Percentiles rank a stretch among this genome's conserved stretches.
These are phyloP conservation scores for Caprella mutica DNA, from an alignment of 2,888 invertebrate species.

Conservation along the genomic window DNA sequence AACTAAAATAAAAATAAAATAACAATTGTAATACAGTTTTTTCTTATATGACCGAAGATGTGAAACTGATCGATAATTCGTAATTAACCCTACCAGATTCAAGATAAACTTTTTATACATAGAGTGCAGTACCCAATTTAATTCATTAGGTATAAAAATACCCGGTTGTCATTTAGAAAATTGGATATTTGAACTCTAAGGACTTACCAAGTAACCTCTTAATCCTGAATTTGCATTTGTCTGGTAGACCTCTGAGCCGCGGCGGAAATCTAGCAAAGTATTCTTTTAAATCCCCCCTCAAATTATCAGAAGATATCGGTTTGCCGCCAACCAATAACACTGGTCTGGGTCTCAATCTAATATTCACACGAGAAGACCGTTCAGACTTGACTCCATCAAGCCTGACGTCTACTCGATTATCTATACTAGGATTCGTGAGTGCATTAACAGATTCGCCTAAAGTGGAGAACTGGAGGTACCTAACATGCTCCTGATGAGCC, in stretches of 20 bases:
- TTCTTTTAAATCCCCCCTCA: not conserved
- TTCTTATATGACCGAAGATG: no score
- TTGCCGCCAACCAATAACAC: not conserved
- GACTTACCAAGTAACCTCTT: not conserved
- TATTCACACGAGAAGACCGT: not conserved
- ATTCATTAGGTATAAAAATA: no score
- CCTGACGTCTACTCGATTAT: no score
- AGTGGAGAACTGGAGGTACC: slow-evolving; percentile 22
- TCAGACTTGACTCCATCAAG: not conserved
- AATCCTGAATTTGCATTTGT: not conserved
- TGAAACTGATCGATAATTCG: no score
- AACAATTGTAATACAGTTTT: no score
- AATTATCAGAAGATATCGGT: not conserved
- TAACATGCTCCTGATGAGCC: slow-evolving; percentile 24
- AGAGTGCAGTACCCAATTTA: no score
- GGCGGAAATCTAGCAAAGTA: not conserved
- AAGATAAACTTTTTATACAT: no score
- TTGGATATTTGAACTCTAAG: no score
- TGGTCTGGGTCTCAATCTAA: not conserved
- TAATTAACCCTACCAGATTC: no score
- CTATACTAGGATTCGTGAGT: not conserved
- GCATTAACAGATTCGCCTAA: not conserved
- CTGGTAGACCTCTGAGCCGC: not conserved
- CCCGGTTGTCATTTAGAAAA: no score
- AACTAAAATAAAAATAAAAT: no score